Conservation (phyloP, 2,113 vertebrate genomes). For the Helogale parvula region DNA sequence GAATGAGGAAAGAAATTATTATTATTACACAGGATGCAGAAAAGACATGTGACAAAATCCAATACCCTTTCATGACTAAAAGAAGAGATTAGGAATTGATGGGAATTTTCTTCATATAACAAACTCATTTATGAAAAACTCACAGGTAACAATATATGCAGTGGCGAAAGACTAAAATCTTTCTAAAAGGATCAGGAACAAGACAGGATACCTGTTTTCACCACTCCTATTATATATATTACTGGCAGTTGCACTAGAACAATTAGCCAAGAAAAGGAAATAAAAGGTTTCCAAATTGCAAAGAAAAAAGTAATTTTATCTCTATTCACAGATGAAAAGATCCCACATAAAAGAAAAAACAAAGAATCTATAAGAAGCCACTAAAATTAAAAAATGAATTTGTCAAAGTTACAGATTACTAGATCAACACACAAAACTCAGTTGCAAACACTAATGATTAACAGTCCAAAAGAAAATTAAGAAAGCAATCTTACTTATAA, state of each 20-base stretch:
- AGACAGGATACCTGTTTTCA: background rate
- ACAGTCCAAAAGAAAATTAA: background rate
- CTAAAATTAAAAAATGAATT: background rate
- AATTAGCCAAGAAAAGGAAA: background rate
- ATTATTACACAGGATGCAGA: background rate
- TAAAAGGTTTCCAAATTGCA: background rate
- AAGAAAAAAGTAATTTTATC: background rate
- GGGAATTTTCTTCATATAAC: background rate
- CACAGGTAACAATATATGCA: background rate
- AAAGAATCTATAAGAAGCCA: background rate
- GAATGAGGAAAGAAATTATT: background rate
- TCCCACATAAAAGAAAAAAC: background rate
- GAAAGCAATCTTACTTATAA: background rate
- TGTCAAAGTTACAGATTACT: background rate
- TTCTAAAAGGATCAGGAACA: background rate
- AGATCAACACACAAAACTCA: background rate
- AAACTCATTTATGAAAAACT: background rate
- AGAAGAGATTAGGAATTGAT: background rate
- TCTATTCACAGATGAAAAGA: background rate
- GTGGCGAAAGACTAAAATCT: background rate
- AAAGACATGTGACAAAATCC: background rate
- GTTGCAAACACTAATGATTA: background rate
- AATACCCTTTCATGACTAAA: background rate
- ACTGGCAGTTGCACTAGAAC: background rate
- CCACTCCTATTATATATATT: background rate